Percentiles rank a stretch among this genome's conserved stretches.
Conservation (phyloP, 2,888 invertebrate species). For the Tetramorium bicarinatum region DNA sequence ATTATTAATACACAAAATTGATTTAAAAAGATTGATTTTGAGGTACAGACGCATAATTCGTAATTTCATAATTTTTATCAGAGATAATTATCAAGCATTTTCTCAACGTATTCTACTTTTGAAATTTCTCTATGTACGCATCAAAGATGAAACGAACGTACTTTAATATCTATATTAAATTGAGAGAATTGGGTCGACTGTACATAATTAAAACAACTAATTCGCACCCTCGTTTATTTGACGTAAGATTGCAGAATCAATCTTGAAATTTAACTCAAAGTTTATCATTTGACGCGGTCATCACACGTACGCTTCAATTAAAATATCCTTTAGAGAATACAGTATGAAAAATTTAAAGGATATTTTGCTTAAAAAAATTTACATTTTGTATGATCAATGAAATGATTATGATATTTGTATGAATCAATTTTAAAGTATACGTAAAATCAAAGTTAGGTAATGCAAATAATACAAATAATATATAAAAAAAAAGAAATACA, state of each 20-base stretch:
- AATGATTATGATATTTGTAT: neutral
- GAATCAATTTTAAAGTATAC: constrained; percentile 3
- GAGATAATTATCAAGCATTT: neutral
- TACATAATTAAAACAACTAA: neutral
- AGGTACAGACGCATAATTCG: neutral
- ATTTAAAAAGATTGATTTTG: constrained; percentile 1
- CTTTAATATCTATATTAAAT: constrained; percentile 1
- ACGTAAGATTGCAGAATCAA: neutral
- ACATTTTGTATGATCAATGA: neutral
- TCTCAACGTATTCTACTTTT: neutral
- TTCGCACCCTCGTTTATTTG: neutral
- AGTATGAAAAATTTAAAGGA: neutral
- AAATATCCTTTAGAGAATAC: neutral
- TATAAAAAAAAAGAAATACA: neutral
- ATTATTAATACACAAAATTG: neutral
- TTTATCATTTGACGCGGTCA: neutral
- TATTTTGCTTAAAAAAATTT: constrained; percentile 4
- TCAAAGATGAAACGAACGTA: neutral
- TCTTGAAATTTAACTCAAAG: neutral
- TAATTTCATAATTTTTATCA: neutral
- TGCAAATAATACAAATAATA: constrained; percentile 10
- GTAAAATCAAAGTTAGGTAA: neutral
- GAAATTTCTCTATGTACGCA: neutral
- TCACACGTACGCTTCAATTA: neutral
- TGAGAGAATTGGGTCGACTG: neutral